Conservation (phyloP, 2,113 vertebrate species). For the Prionailurus viverrinus region DNA sequence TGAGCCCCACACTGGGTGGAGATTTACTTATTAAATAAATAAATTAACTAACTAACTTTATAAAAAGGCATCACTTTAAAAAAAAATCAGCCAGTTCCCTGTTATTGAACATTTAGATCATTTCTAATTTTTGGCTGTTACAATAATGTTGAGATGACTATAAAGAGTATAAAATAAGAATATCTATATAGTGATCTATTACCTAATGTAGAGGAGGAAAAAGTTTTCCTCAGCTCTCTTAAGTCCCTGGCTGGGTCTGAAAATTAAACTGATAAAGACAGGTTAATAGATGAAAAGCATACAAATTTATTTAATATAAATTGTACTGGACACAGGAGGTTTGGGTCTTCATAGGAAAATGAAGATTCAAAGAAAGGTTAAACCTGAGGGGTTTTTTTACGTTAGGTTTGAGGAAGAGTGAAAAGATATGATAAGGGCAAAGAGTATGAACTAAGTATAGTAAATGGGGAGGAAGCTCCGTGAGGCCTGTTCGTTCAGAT, state of each 20-base stretch:
- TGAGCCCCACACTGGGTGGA: no score
- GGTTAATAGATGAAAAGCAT: not conserved
- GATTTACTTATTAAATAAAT: no score
- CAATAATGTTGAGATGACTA: not conserved
- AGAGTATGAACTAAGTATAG: not conserved
- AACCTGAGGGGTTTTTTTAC: not conserved
- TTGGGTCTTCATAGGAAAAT: not conserved
- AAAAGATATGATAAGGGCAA: not conserved
- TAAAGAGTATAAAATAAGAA: conserved; percentile 34
- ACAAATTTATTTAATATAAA: not conserved
- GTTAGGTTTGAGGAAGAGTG: conserved; percentile 1
- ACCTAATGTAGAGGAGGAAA: not conserved
- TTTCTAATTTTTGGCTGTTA: conserved; percentile 10
- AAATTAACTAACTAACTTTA: no score
- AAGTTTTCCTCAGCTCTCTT: not conserved
- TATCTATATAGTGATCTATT: not conserved
- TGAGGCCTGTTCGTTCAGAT: not conserved
- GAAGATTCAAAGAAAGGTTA: not conserved
- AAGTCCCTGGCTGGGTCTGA: not conserved
- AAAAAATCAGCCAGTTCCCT: not conserved
- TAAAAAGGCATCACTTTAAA: no score
- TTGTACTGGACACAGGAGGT: not conserved
- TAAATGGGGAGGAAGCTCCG: not conserved
- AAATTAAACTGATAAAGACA: conserved; percentile 32
- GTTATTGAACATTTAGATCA: conserved; percentile 11